phyloP scores from a whole-genome alignment of 1,140 invertebrate species.

The Daktulosphaira vitifoliae region DNA sequence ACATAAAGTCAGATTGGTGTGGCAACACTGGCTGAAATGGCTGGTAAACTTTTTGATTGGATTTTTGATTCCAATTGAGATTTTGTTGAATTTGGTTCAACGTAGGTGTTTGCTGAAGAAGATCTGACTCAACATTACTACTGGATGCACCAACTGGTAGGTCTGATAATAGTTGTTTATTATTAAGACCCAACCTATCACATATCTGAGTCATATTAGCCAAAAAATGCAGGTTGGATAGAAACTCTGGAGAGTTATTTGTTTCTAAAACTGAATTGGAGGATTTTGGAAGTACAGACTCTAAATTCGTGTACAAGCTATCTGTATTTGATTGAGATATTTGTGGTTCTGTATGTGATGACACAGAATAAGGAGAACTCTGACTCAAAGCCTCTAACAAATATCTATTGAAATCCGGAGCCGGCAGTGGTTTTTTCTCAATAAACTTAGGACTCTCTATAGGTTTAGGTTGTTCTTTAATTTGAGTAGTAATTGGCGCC shows the following conservation, averaged over 20 bases:
- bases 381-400: slow-evolving; percentile 19
- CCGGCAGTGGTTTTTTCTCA: slow-evolving; percentile 26
- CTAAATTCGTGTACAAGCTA: slow-evolving; percentile 14
- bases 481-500: slow-evolving; percentile 17
- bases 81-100: slow-evolving; percentile 29
- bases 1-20: slow-evolving; percentile 19
- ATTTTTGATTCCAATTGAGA: slow-evolving; percentile 28
- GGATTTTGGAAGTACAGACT: slow-evolving; percentile 27
- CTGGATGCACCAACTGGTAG: slow-evolving; percentile 21
- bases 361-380: slow-evolving; percentile 9
- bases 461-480: slow-evolving; percentile 24
- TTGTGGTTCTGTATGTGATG: slow-evolving; percentile 23
- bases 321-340: slow-evolving; percentile 28
- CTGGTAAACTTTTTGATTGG: slow-evolving; percentile 17
- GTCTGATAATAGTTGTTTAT: slow-evolving; percentile 27
- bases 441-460: slow-evolving; percentile 23
- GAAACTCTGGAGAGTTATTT: slow-evolving; percentile 23
- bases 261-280: slow-evolving; percentile 28
- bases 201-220: slow-evolving; percentile 29
- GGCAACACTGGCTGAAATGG: slow-evolving; percentile 25
- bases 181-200: slow-evolving; percentile 29
- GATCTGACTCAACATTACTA: slow-evolving; percentile 19
- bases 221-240: slow-evolving; percentile 26
- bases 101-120: slow-evolving; percentile 26
- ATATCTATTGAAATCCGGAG: slow-evolving; percentile 21